Evolutionary conservation across 2,888 invertebrate species (phyloP), one percentile per base, ranked within the genome.

Genomic region (Microdon myrmicae): DNA sequence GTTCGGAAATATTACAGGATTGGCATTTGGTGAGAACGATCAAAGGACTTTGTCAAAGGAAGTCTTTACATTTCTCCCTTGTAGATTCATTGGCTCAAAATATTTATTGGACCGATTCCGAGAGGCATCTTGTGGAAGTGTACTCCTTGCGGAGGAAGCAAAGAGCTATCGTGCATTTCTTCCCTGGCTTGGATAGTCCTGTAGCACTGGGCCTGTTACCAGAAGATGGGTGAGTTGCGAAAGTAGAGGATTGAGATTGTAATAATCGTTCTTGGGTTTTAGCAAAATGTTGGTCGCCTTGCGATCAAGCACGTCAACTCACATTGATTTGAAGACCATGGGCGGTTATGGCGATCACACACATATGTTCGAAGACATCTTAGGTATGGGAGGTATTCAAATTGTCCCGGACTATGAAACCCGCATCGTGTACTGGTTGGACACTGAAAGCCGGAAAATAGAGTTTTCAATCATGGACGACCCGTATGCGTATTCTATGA

Each of bases 81-180:
- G 1, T 71, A 88, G 92, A 93, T 80, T 82, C 86, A 68, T 80
- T 86, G 5, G 86, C 89, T 0, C 87, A 90, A 58, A 87, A 87
- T 67, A 76, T 94, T 0, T 94, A 92, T 75, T 86, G 90, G 81
- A 80, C 87, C 49, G 90, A 93, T 74, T 80, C 82, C 0, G 83
- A 83, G 0, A 82, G 83, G 7, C 83, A 83, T 43, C 83, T 83
- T 0, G 79, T 93, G 1, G 90, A 91, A 73, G 85, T 86, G 2
- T 73, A 87, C 7, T 90, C 86, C 0, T 70, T 90, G 32, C 79
- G 79, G 35, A 88, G 84, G 0, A 79, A 78, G 13, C 78, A 85
- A 4, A 83, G 86, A 10, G 86, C 85, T 0, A 72, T 86, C 8
- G 73, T 93, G 0, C 76, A 87, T 28, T 83, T 83, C 48, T 87